These are phyloP conservation scores for Eupithecia dodoneata DNA, from an alignment of 2,888 invertebrate species.

Conservation along the genomic window DNA sequence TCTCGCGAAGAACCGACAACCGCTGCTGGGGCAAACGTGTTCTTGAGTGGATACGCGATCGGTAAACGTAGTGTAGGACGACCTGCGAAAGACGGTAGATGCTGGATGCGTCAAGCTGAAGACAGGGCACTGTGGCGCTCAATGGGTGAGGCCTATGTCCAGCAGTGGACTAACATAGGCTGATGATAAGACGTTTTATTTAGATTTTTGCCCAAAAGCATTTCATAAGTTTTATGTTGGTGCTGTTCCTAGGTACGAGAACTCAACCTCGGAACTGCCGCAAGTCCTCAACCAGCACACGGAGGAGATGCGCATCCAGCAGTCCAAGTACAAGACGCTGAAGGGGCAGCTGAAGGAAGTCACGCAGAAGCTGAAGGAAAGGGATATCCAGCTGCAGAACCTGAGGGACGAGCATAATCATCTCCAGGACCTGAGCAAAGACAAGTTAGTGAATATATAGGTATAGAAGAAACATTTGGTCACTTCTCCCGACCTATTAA, in stretches of 20 bases:
- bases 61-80: too few relatives aligned
- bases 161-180: too few relatives aligned
- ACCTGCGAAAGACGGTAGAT: too few relatives aligned
- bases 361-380: slow-evolving; percentile 86
- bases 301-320: slow-evolving; percentile 90
- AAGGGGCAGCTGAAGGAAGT: slow-evolving; percentile 86
- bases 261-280: slow-evolving; percentile 90
- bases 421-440: slow-evolving; percentile 87
- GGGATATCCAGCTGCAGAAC: slow-evolving; percentile 87
- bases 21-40: too few relatives aligned
- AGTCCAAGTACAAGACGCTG: slow-evolving; percentile 87
- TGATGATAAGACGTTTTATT: neutral
- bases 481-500: too few relatives aligned
- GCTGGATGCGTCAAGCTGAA: too few relatives aligned
- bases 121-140: too few relatives aligned
- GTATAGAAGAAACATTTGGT: neutral
- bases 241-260: slow-evolving; percentile 86
- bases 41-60: too few relatives aligned
- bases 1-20: too few relatives aligned
- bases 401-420: slow-evolving; percentile 89
- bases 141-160: too few relatives aligned
- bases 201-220: neutral
- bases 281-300: slow-evolving; percentile 89
- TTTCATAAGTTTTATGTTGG: neutral
- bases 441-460: slow-evolving; percentile 76